These are phyloP conservation scores for Bolborhynchus lineola DNA, from an alignment of 2,113 vertebrate genomes.

Conservation along the genomic window DNA sequence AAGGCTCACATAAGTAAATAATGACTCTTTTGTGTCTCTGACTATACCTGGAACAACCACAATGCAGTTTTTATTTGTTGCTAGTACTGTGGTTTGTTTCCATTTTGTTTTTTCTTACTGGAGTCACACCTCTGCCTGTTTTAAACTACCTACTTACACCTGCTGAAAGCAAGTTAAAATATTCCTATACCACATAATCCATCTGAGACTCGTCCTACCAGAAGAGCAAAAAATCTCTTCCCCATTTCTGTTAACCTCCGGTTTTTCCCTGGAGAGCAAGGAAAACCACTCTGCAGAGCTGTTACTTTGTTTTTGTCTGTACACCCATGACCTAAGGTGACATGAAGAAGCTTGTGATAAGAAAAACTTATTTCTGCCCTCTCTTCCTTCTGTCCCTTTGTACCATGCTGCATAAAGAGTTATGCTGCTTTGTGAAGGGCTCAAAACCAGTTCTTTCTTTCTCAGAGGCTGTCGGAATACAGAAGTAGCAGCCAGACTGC, in stretches of 20 bases:
- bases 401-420: neutral
- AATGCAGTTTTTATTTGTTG: rapidly evolving
- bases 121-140: neutral
- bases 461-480: neutral
- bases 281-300: neutral
- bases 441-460: neutral
- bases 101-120: neutral
- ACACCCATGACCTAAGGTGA: neutral
- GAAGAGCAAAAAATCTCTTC: neutral
- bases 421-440: neutral
- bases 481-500: neutral
- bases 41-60: neutral
- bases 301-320: neutral
- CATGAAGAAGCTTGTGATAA: neutral
- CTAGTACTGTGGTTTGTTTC: neutral
- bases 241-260: neutral
- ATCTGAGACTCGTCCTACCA: neutral
- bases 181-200: neutral
- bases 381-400: neutral
- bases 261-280: neutral
- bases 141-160: neutral
- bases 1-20: neutral
- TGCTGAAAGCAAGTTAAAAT: neutral
- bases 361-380: neutral
- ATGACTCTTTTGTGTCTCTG: neutral